Evolutionary conservation across 1,140 invertebrate species (phyloP).

Genomic region (Himalopsyche phryganea): DNA sequence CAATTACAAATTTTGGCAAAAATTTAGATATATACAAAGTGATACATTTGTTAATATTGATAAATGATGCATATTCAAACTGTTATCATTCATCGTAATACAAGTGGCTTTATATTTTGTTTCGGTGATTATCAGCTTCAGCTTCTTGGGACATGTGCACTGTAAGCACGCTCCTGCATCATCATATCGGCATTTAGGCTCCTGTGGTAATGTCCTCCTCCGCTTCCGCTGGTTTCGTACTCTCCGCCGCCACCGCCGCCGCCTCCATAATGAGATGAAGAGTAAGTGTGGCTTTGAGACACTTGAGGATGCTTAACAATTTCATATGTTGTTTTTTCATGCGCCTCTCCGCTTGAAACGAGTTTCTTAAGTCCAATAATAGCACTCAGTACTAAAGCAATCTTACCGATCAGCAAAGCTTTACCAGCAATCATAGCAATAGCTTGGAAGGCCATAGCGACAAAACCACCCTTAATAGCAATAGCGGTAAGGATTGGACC

Average conservation of each 20-base stretch:
- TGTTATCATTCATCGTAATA: too few relatives aligned
- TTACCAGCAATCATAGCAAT: constrained; percentile 70
- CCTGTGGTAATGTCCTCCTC: constrained; percentile 59
- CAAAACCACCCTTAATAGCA: constrained; percentile 64
- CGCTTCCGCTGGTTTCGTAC: constrained; percentile 53
- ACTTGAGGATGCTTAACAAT: constrained; percentile 82
- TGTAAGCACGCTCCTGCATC: constrained; percentile 57
- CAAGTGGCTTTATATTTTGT: neutral
- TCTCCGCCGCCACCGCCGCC: constrained; percentile 48
- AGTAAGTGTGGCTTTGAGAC: constrained; percentile 71
- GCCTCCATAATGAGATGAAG: constrained; percentile 66
- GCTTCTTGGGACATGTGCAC: constrained; percentile 43
- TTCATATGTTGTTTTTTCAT: constrained; percentile 78
- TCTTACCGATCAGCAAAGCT: constrained; percentile 69
- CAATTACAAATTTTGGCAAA: too few relatives aligned
- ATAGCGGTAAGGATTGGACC: constrained; percentile 60
- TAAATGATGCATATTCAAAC: too few relatives aligned
- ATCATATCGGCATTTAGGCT: constrained; percentile 58
- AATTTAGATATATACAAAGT: too few relatives aligned
- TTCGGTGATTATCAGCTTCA: constrained; percentile 7
- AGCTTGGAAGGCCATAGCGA: constrained; percentile 70
- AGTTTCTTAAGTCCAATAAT: constrained; percentile 75
- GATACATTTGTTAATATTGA: too few relatives aligned
- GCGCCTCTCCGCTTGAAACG: constrained; percentile 56
- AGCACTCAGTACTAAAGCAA: constrained; percentile 70